A percentile compares a stretch with the other conserved stretches of the same genome.
Evolutionary conservation across 2,113 vertebrate genomes (phyloP).

Genomic region (Narcine bancroftii): DNA sequence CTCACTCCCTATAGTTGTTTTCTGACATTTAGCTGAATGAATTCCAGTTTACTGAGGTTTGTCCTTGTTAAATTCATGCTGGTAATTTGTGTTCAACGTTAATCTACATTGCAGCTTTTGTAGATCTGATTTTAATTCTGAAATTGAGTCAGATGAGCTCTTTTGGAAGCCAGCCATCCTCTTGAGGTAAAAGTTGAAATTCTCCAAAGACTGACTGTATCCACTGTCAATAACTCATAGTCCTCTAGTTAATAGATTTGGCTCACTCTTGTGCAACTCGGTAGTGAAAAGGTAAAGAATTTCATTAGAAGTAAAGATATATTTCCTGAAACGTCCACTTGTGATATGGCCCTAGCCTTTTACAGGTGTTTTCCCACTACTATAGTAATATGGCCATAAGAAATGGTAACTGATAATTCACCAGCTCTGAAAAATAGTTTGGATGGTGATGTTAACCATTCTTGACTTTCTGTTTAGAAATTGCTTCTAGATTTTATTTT

Average conservation of each 20-base stretch:
- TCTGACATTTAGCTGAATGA: background rate
- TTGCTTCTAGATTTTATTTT: constrained; percentile 3
- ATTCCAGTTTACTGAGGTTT: background rate
- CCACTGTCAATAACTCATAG: background rate
- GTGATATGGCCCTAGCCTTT: background rate
- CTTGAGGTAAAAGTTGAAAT: background rate
- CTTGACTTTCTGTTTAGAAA: background rate
- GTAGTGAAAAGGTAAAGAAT: background rate
- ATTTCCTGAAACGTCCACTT: background rate
- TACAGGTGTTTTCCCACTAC: background rate
- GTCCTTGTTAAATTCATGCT: background rate
- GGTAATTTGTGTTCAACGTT: background rate
- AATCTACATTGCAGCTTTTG: background rate
- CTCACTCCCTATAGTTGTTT: background rate
- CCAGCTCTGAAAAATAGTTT: background rate
- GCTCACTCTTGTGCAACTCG: background rate
- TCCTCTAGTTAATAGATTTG: background rate
- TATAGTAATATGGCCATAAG: background rate
- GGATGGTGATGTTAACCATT: background rate
- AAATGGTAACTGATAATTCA: background rate
- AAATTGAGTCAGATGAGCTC: background rate
- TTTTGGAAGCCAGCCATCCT: background rate
- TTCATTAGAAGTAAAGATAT: no score
- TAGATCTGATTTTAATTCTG: background rate
- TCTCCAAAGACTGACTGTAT: background rate